These are phyloP conservation scores for Empidonax traillii DNA, from an alignment of 2,113 vertebrate genomes.

Conservation along the genomic window DNA sequence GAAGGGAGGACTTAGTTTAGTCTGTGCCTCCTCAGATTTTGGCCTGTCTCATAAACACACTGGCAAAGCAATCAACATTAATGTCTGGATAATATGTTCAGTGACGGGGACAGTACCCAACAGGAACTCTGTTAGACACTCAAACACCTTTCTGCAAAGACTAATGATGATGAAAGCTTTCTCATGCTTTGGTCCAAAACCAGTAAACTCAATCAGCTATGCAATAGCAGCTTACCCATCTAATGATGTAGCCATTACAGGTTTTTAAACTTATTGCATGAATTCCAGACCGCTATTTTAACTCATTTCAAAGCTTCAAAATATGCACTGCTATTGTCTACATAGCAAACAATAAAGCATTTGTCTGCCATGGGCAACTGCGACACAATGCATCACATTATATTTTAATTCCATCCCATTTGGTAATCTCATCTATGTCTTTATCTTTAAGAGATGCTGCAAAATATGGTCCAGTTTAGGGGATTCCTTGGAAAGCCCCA, in stretches of 20 bases:
- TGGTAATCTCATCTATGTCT: background rate
- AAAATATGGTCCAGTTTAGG: background rate
- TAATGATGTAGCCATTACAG: background rate
- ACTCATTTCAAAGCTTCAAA: background rate
- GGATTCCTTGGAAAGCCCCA: background rate
- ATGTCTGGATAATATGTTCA: constrained; percentile 16
- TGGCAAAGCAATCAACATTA: constrained; percentile 25
- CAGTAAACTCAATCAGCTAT: background rate
- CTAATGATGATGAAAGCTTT: background rate
- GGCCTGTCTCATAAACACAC: constrained; percentile 45
- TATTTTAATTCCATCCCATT: background rate
- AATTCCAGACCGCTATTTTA: background rate
- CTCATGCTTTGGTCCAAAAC: background rate
- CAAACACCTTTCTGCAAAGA: background rate
- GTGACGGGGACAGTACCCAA: background rate
- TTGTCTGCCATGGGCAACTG: background rate
- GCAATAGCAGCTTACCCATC: background rate
- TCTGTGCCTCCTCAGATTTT: constrained; percentile 36
- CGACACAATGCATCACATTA: background rate
- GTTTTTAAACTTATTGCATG: background rate
- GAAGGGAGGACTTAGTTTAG: constrained; percentile 38
- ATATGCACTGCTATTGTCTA: background rate
- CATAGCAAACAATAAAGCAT: background rate
- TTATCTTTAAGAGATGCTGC: background rate
- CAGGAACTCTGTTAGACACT: constrained; percentile 22